Base-by-base conservation (phyloP, 2,888 invertebrate genomes). In the Phasia obesa region DNA sequence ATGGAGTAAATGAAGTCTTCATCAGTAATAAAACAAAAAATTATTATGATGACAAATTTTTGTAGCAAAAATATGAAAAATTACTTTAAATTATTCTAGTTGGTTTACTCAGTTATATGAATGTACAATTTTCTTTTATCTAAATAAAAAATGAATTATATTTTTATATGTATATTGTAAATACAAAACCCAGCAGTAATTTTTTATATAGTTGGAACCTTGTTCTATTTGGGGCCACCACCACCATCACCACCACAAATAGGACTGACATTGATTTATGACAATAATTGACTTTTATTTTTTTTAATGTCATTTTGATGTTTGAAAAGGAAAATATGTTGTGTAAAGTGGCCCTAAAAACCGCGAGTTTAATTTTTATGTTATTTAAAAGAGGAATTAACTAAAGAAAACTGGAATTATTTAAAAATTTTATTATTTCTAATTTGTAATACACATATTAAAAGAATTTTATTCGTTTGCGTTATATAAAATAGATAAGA, bases 1-100 rank as follows among this genome's bases (percentile, higher is more conserved):
- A 17, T 55, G 25, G 38, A 53, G 9, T 19, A 25, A 42, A 35
- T 11, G 11, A 2, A 42, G 38, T 31, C 27, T 42, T 31, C 25
- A 21, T 31, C 6, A 38, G n/a, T 25, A 51, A 57, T 42, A 55
- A 74, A n/a, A 35, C 9, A 35, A 11, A 35, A 57, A 59, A 59
- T 59, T 64, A 49, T 65, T 49, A 69, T 76, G 81, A 81, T 76
- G 81, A 81, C 81, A 81, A 81, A 81, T 76, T 81, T 60, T 71
- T 59, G 25, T 65, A 21, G 27, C 44, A 69, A 44, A 69, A 69
- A 57, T 69, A 69, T 69, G 42, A 55, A 42, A 42, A 57, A 57
- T 57, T 13, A n/a, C 19, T 44, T 53, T 21, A 69, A 42, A 69
- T 19, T 47, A 31, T 65, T 51, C 4, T 42, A 42, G 38, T 27